Percentiles rank a stretch among this genome's conserved stretches.
These are phyloP conservation scores for Sylvia borin DNA, from an alignment of 2,797 vertebrate species.

Conservation along the genomic window DNA sequence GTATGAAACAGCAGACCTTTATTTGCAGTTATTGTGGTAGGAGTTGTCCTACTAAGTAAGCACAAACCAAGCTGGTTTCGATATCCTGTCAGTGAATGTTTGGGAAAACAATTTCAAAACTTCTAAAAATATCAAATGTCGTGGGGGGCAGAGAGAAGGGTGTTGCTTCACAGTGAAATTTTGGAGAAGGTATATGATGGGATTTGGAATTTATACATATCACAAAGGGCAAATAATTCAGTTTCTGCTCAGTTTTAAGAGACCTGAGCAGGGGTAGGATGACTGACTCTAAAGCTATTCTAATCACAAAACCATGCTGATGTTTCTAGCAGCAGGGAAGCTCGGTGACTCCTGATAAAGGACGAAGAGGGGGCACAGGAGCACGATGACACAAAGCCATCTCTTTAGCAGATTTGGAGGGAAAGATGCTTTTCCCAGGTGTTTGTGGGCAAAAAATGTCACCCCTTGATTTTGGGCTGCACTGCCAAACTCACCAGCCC, in stretches of 20 bases:
- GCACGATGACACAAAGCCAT: background rate
- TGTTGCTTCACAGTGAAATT: background rate
- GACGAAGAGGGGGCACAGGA: background rate
- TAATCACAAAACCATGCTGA: constrained; percentile 9
- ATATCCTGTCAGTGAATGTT: background rate
- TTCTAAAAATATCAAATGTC: background rate
- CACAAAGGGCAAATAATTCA: background rate
- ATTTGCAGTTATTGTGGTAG: background rate
- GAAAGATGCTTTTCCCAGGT: background rate
- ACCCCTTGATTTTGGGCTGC: background rate
- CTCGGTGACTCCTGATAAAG: background rate
- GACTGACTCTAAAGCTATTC: background rate
- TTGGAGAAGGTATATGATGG: background rate
- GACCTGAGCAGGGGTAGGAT: background rate
- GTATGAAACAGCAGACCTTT: background rate
- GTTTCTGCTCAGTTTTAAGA: constrained; percentile 20
- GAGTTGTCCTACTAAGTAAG: background rate
- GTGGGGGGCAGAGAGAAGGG: background rate
- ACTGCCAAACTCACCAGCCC: background rate
- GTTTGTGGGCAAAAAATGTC: background rate
- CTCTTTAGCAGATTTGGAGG: background rate
- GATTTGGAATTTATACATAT: background rate
- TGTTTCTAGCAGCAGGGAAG: background rate
- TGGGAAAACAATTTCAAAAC: constrained; percentile 13
- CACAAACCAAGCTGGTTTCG: background rate